Percentiles rank a stretch among this genome's conserved stretches.
Conservation (phyloP, 2,888 invertebrate genomes). For the Ophion ellenae region DNA sequence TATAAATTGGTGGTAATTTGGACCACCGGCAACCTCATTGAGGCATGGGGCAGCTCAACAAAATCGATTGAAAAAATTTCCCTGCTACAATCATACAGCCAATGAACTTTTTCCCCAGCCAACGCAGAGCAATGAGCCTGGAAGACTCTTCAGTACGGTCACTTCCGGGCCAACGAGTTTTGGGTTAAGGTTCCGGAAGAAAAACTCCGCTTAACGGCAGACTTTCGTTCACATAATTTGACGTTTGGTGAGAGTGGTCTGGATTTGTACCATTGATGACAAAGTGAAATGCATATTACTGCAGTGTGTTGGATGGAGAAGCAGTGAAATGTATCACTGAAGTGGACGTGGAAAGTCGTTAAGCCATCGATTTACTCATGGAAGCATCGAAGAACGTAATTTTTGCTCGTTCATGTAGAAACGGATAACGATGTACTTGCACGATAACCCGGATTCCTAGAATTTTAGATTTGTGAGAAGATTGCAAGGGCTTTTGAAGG, state of each 20-base stretch:
- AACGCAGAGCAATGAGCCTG: no score
- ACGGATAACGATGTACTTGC: neutral
- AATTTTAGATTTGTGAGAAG: neutral
- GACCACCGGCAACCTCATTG: neutral
- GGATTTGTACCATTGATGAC: neutral
- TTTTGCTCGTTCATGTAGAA: neutral
- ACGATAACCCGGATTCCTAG: neutral
- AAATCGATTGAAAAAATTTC: neutral
- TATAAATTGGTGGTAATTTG: neutral
- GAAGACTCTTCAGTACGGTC: neutral
- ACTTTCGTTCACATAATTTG: neutral
- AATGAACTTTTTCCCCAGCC: neutral
- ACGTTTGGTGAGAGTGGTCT: neutral
- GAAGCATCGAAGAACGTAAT: neutral
- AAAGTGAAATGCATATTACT: neutral
- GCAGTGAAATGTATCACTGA: neutral
- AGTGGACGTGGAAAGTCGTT: neutral
- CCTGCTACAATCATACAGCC: neutral
- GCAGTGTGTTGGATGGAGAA: neutral
- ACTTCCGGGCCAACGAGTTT: neutral
- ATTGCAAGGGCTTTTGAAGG: neutral
- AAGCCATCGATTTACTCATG: neutral
- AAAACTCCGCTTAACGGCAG: neutral
- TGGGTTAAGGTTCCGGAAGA: neutral
- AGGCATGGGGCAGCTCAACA: neutral